phyloP scores from a whole-genome alignment of 2,113 vertebrate genomes.

The Speoplatyrhinus poulsoni region DNA sequence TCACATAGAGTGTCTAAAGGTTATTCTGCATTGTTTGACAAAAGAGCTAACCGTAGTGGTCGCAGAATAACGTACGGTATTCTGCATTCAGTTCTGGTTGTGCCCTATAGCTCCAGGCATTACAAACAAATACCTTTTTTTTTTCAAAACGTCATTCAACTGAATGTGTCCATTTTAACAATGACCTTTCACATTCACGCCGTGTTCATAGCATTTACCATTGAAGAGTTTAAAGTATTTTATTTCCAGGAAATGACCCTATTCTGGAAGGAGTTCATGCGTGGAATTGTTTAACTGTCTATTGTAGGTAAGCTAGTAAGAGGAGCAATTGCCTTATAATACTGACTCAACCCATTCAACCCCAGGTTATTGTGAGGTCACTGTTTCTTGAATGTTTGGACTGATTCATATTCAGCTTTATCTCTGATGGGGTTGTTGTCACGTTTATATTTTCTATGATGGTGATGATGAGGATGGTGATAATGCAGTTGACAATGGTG shows the following conservation, averaged over 20 bases:
- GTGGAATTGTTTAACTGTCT: conserved; percentile 7
- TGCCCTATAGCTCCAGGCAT: background rate
- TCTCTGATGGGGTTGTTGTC: conserved; percentile 34
- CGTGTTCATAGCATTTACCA: background rate
- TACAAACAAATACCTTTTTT: conserved; percentile 6
- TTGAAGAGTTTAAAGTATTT: background rate
- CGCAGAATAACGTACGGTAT: background rate
- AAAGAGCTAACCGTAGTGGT: no score
- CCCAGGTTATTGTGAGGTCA: conserved; percentile 29
- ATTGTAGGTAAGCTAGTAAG: background rate
- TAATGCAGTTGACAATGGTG: background rate
- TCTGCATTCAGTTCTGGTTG: no score
- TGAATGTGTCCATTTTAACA: no score
- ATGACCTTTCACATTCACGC: background rate
- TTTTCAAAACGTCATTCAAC: background rate
- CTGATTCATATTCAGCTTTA: conserved; percentile 19
- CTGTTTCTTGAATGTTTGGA: conserved; percentile 5
- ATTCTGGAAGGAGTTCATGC: background rate
- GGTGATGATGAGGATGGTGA: conserved; percentile 6
- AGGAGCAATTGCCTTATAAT: conserved; percentile 32
- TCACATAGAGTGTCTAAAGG: no score
- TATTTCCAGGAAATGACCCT: conserved; percentile 1
- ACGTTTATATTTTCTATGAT: conserved; percentile 11
- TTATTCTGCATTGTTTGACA: no score
- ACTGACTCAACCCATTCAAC: conserved; percentile 32